Base-by-base conservation (phyloP, 2,888 invertebrate species). In the Tachina grossa region DNA sequence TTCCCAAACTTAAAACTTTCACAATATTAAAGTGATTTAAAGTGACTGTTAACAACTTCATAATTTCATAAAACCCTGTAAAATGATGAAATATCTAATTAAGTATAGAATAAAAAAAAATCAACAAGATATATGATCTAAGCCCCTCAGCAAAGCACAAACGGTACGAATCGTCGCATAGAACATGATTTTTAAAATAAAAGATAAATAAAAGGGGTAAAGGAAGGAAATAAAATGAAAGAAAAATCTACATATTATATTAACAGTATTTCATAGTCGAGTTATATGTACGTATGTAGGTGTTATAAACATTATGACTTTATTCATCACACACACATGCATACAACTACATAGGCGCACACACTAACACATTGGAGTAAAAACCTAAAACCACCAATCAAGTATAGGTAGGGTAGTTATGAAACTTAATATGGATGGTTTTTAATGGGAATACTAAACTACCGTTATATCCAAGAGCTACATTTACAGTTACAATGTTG, bases 161-260 rank as follows among this genome's bases (percentile, higher is more conserved):
- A 31, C 9, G n/a, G 10, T 16, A 61, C 0, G n/a, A 68, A 31
- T 68, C 19, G 14, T 19, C 19, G 49, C 49, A 53, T 65, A 47
- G 22, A 49, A 51, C 14, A 66, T 49, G 53, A 68, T 76, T 53
- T 66, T 31, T 71, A 72, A 80, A 66, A 72, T 53, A 55, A 63
- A 43, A n/a, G 13, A 51, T 51, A 68, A 41, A 9, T 16, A 31
- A 19, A 41, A 57, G 47, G n/a, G 13, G 11, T 14, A 61, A 66
- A 10, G 11, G 39, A 51, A 66, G 47, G 47, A 76, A 57, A 41
- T 19, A 68, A 41, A 49, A 41, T 49, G 13, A 14, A 65, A 43
- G 22, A 53, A 77, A 80, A 69, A 81, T 79, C 41, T 76, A 47
- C 84, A 84, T 84, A 80, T 59, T 76, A 82, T 65, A 79, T 78